A percentile compares a stretch with the other conserved stretches of the same genome.
phyloP scores from a whole-genome alignment of 2,113 vertebrate species.

The Antennarius striatus region DNA sequence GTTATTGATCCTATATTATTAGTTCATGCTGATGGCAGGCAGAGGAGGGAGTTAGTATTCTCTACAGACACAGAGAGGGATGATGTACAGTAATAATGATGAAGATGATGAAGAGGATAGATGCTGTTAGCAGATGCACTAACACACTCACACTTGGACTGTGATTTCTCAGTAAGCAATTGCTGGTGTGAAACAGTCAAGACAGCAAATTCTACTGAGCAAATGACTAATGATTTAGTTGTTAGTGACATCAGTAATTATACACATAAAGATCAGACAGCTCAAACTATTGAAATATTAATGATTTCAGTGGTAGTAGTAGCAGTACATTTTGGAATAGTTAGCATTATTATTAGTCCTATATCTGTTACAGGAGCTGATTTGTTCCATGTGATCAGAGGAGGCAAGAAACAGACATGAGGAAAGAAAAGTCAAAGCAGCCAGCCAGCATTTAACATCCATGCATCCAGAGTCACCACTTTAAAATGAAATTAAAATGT shows the following conservation, averaged over 20 bases:
- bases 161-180: conserved; percentile 72
- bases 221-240: conserved; percentile 26
- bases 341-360: too few relatives aligned
- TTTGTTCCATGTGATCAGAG: too few relatives aligned
- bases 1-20: conserved; percentile 19
- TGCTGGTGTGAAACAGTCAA: conserved; percentile 51
- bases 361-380: too few relatives aligned
- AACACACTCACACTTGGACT: conserved; percentile 58
- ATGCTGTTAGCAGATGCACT: conserved; percentile 58
- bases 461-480: too few relatives aligned
- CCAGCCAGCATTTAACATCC: too few relatives aligned
- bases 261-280: conserved; percentile 1
- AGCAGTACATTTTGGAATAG: too few relatives aligned
- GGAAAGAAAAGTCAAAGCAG: too few relatives aligned
- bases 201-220: conserved; percentile 15
- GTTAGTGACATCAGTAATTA: conserved; percentile 21
- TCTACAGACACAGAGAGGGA: conserved; percentile 31
- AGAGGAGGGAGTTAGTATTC: conserved; percentile 24
- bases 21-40: conserved; percentile 17
- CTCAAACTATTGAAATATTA: too few relatives aligned
- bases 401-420: too few relatives aligned
- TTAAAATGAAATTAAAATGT: too few relatives aligned
- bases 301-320: too few relatives aligned
- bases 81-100: conserved; percentile 58
- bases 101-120: conserved; percentile 55